A percentile compares a stretch with the other conserved stretches of the same genome.
Conservation (phyloP, 2,888 invertebrate species). For the Euzophera pinguis region DNA sequence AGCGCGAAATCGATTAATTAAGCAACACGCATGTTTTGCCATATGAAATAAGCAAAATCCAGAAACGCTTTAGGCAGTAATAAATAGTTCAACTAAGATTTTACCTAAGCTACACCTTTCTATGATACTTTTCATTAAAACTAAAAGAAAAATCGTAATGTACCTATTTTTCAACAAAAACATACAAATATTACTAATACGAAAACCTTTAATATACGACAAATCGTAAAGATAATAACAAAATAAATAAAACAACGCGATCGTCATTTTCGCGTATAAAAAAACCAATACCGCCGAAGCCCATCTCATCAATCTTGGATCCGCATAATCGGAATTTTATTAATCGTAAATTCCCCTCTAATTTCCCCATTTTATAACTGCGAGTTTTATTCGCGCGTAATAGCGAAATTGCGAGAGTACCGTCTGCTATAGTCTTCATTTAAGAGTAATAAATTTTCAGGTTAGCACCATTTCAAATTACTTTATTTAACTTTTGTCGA, state of each 20-base stretch:
- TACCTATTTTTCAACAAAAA: too few relatives aligned
- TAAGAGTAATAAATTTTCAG: constrained; percentile 2
- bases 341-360: constrained; percentile 22
- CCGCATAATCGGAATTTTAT: constrained; percentile 23
- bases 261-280: not conserved
- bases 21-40: too few relatives aligned
- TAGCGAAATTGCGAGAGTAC: constrained; percentile 1
- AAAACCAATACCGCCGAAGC: not conserved
- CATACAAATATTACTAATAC: too few relatives aligned
- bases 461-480: not conserved
- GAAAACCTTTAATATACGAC: too few relatives aligned
- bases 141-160: too few relatives aligned
- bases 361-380: constrained; percentile 14
- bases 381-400: constrained; percentile 1
- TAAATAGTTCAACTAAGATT: too few relatives aligned
- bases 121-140: too few relatives aligned
- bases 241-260: not conserved
- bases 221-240: not conserved
- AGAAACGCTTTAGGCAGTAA: too few relatives aligned
- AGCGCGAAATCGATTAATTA: too few relatives aligned
- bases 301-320: constrained; percentile 24
- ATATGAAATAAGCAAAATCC: too few relatives aligned
- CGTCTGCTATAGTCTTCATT: constrained; percentile 1
- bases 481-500: not conserved
- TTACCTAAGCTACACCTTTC: too few relatives aligned